Conservation (phyloP, 2,797 vertebrate genomes). For the Chiloscyllium punctatum region DNA sequence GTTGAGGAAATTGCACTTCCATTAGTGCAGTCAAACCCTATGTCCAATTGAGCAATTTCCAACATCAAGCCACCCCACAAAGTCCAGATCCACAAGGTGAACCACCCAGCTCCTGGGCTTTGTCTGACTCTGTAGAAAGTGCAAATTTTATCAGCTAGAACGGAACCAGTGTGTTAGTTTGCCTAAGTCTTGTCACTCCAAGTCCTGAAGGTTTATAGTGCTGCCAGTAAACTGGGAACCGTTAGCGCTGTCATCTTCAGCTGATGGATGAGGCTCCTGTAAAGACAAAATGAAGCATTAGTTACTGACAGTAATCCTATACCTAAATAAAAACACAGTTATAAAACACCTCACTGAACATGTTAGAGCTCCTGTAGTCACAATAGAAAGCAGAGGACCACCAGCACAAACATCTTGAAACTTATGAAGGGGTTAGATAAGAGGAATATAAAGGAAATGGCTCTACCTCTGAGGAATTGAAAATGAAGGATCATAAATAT, state of each 20-base stretch:
- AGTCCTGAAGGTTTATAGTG: conserved; percentile 85
- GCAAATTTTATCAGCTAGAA: too few relatives aligned
- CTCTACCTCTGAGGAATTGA: too few relatives aligned
- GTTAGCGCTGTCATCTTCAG: conserved; percentile 75
- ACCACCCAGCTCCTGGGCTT: background rate
- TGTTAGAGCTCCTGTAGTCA: background rate
- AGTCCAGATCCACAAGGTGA: background rate
- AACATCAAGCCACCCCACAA: too few relatives aligned
- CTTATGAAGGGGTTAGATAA: too few relatives aligned
- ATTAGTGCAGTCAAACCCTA: background rate
- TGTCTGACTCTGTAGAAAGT: background rate
- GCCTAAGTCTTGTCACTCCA: conserved; percentile 56
- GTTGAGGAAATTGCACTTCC: too few relatives aligned
- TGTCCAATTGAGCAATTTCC: background rate
- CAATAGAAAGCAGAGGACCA: too few relatives aligned
- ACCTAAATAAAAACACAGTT: background rate
- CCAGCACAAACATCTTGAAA: too few relatives aligned
- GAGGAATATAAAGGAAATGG: background rate
- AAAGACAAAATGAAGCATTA: conserved; percentile 33
- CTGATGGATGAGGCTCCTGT: conserved; percentile 77
- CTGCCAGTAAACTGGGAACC: conserved; percentile 81
- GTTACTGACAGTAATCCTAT: background rate
- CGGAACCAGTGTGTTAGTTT: background rate
- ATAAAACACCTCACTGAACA: background rate
- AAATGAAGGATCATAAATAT: too few relatives aligned